These are phyloP conservation scores for Tiaroga cobitis DNA, from an alignment of 2,797 vertebrate genomes.

Conservation along the genomic window DNA sequence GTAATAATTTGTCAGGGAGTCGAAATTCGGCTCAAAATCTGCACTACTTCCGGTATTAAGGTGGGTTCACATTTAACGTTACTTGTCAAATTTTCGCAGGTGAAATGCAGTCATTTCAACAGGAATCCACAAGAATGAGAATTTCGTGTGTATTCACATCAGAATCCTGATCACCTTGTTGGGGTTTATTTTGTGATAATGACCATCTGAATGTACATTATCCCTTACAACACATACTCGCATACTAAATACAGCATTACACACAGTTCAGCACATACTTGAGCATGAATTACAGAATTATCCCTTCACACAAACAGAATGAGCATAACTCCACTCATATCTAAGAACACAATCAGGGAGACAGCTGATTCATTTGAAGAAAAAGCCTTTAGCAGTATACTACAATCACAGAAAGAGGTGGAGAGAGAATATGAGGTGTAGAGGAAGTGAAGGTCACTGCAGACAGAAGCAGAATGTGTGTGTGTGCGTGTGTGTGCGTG, in stretches of 20 bases:
- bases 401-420: slow-evolving; percentile 15
- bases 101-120: neutral
- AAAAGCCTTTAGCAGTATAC: slow-evolving; percentile 15
- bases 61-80: neutral
- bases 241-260: slow-evolving; percentile 3
- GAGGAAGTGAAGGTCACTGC: slow-evolving; percentile 59
- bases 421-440: slow-evolving; percentile 40
- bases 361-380: slow-evolving; percentile 30
- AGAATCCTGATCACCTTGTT: neutral
- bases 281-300: slow-evolving; percentile 7
- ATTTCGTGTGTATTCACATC: neutral
- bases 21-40: too few relatives aligned
- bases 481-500: neutral
- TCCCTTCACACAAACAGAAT: slow-evolving; percentile 7
- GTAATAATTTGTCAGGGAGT: too few relatives aligned
- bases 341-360: slow-evolving; percentile 27
- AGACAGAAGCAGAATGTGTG: slow-evolving; percentile 46
- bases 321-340: slow-evolving; percentile 21
- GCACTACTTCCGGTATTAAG: too few relatives aligned
- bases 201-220: neutral
- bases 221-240: neutral
- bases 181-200: neutral
- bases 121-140: neutral
- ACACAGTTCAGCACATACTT: neutral
- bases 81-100: neutral